These are phyloP conservation scores for Pseudochirops cupreus DNA, from an alignment of 2,797 vertebrate species.

Conservation along the genomic window DNA sequence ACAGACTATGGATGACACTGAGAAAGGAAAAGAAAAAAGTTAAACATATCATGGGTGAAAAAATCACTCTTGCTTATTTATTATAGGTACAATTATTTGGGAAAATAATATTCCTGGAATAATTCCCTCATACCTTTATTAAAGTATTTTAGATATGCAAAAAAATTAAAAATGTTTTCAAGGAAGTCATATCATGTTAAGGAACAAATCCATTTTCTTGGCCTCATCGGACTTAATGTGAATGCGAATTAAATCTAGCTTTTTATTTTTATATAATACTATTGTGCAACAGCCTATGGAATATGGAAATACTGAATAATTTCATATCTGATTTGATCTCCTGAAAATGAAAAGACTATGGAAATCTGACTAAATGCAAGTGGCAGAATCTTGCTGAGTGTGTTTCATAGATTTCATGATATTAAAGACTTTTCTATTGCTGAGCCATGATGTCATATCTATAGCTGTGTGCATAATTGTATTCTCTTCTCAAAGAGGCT, in stretches of 20 bases:
- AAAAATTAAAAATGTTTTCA: slow-evolving; percentile 51
- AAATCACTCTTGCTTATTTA: slow-evolving; percentile 12
- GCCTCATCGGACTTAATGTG: slow-evolving; percentile 37
- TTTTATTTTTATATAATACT: slow-evolving; percentile 70
- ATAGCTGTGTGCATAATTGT: background rate
- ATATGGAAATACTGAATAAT: slow-evolving; percentile 56
- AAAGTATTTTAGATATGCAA: background rate
- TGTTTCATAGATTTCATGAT: slow-evolving; percentile 32
- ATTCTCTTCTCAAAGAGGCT: background rate
- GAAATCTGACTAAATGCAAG: slow-evolving; percentile 41
- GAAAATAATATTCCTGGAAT: background rate
- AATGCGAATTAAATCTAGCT: slow-evolving; percentile 54
- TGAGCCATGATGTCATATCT: slow-evolving; percentile 26
- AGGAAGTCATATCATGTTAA: slow-evolving; percentile 36
- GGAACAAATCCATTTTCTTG: slow-evolving; percentile 57
- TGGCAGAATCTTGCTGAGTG: slow-evolving; percentile 50
- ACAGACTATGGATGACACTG: background rate
- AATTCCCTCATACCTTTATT: slow-evolving; percentile 32
- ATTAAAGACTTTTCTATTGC: slow-evolving; percentile 30
- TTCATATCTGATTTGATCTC: slow-evolving; percentile 63
- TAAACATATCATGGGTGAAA: background rate
- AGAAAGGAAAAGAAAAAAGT: slow-evolving; percentile 29
- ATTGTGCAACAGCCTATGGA: slow-evolving; percentile 53
- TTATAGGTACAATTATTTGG: slow-evolving; percentile 37
- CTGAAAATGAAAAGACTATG: slow-evolving; percentile 61